Evolutionary conservation across 2,888 invertebrate genomes (phyloP).

Genomic region (Plemyria rubiginata): DNA sequence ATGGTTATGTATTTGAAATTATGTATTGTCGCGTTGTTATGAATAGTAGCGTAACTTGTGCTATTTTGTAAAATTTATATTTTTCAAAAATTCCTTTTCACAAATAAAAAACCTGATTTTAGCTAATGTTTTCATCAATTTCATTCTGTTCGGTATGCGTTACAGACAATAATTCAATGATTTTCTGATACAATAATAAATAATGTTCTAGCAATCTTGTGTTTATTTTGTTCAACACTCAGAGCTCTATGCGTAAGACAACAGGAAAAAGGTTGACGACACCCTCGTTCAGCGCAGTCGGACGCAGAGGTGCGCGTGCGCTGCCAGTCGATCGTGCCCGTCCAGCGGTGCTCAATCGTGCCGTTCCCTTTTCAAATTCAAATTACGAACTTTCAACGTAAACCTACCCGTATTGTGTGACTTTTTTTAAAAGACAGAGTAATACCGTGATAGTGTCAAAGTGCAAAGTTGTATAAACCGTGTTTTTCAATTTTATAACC

Average conservation of each 20-base stretch:
- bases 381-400: conserved; percentile 66
- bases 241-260: conserved; percentile 13
- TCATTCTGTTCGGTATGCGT: no score
- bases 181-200: no score
- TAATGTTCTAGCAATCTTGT: background rate
- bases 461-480: conserved; percentile 49
- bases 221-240: background rate
- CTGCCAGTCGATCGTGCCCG: conserved; percentile 76
- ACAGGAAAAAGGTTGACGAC: conserved; percentile 59
- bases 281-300: conserved; percentile 59
- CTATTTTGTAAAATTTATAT: no score
- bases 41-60: no score
- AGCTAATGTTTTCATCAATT: no score
- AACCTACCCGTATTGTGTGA: conserved; percentile 42
- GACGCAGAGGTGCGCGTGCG: conserved; percentile 73
- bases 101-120: no score
- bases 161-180: no score
- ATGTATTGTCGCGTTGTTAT: no score
- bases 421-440: conserved; percentile 46
- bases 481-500: conserved; percentile 43
- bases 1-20: no score
- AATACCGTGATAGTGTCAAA: conserved; percentile 54
- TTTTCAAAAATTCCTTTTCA: no score
- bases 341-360: conserved; percentile 64
- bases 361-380: conserved; percentile 56